These are phyloP conservation scores for Phaedon cochleariae DNA, from an alignment of 2,888 invertebrate genomes.

Conservation along the genomic window DNA sequence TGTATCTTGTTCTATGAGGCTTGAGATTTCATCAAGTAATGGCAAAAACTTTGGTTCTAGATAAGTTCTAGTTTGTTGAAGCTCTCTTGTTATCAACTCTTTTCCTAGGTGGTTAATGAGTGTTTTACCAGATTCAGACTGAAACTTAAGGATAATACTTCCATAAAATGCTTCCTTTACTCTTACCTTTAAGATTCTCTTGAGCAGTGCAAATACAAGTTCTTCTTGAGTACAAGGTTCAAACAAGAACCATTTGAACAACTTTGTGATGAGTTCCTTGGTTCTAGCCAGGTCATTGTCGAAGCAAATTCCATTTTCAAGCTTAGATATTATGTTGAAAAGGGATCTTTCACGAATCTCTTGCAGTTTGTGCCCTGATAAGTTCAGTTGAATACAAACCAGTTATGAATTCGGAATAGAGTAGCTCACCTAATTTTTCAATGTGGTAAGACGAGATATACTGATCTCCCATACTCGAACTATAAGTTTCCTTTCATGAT, in stretches of 20 bases:
- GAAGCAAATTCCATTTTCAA: slow-evolving; percentile 70
- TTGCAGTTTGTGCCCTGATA: slow-evolving; percentile 58
- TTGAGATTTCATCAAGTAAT: slow-evolving; percentile 62
- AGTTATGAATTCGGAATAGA: not conserved
- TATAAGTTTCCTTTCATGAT: not conserved
- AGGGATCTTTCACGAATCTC: slow-evolving; percentile 61
- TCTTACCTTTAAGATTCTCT: slow-evolving; percentile 66
- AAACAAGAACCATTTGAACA: slow-evolving; percentile 72
- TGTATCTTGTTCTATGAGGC: slow-evolving; percentile 59
- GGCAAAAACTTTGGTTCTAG: slow-evolving; percentile 60
- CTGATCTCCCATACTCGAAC: slow-evolving; percentile 35
- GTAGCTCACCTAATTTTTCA: slow-evolving; percentile 55
- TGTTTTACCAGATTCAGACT: slow-evolving; percentile 66
- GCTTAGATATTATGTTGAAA: slow-evolving; percentile 65
- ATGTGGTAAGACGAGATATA: slow-evolving; percentile 54
- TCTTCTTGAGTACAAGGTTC: slow-evolving; percentile 65
- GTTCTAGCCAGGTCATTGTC: slow-evolving; percentile 69
- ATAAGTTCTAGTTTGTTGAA: slow-evolving; percentile 61
- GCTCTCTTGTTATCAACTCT: slow-evolving; percentile 58
- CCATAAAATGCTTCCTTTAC: not conserved
- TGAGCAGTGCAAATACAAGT: slow-evolving; percentile 68
- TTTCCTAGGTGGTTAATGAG: slow-evolving; percentile 65
- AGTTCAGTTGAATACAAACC: slow-evolving; percentile 10
- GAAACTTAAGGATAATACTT: slow-evolving; percentile 46
- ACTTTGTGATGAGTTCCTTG: slow-evolving; percentile 67